These are phyloP conservation scores for Grammomys dolichurus DNA, from an alignment of 2,113 vertebrate genomes.

Conservation along the genomic window DNA sequence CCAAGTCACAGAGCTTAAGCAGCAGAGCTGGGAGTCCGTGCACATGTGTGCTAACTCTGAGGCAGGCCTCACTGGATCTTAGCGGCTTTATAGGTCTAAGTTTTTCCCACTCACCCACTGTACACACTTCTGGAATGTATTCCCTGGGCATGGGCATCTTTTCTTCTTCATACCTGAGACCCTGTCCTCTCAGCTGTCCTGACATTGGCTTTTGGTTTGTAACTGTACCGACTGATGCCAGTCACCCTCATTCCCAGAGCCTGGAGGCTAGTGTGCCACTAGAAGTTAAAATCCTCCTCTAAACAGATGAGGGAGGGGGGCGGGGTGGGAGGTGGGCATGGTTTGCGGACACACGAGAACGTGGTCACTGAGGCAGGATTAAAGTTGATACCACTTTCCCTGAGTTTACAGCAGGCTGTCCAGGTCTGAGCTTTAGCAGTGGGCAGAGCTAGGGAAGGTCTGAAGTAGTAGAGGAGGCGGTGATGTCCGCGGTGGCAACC, in stretches of 20 bases:
- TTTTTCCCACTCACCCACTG: conserved; percentile 52
- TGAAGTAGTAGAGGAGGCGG: neutral
- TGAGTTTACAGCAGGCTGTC: neutral
- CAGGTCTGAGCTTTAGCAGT: neutral
- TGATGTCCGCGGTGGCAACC: neutral
- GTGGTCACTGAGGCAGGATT: neutral
- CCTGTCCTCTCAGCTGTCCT: neutral
- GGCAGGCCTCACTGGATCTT: conserved; percentile 7
- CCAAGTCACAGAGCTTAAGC: conserved; percentile 7
- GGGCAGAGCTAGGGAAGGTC: neutral
- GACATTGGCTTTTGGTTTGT: neutral
- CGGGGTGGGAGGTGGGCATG: neutral
- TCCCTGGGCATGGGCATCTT: neutral
- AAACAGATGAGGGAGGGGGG: neutral
- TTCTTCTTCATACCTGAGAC: neutral
- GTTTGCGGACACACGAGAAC: conserved; percentile 5
- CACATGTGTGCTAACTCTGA: neutral
- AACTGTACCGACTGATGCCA: neutral
- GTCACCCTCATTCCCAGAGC: neutral
- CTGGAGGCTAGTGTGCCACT: neutral
- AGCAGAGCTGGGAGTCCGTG: neutral
- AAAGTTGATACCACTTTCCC: neutral
- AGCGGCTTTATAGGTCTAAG: conserved; percentile 13
- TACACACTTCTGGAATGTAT: neutral
- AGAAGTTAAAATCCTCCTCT: neutral